These are phyloP conservation scores for Reticulitermes lucifugus DNA, from an alignment of 2,888 invertebrate genomes.

Conservation along the genomic window DNA sequence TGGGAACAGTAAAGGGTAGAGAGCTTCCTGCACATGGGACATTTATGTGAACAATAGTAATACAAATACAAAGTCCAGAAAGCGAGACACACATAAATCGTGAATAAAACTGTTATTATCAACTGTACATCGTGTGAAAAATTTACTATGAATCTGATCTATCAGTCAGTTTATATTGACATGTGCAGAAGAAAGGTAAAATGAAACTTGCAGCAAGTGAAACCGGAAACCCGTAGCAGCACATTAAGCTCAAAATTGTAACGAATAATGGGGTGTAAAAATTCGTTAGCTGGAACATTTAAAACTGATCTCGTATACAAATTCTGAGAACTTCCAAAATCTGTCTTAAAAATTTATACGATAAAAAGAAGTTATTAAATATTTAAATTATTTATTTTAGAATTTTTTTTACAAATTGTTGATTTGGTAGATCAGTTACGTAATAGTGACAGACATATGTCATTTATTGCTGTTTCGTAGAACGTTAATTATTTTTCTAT, in stretches of 20 bases:
- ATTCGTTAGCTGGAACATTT: background rate
- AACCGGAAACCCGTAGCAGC: background rate
- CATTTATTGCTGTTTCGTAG: background rate
- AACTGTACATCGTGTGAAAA: background rate
- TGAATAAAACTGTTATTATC: background rate
- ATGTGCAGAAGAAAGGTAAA: background rate
- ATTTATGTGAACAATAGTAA: no score
- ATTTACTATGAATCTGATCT: background rate
- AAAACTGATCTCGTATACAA: background rate
- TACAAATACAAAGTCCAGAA: no score
- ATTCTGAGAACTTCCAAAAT: background rate
- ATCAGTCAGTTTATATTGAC: background rate
- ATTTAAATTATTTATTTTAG: slow-evolving; percentile 1
- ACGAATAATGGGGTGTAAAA: background rate
- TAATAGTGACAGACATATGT: background rate
- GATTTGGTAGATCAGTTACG: background rate
- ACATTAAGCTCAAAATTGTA: background rate
- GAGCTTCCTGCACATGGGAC: no score
- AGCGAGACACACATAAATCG: no score
- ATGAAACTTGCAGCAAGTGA: background rate
- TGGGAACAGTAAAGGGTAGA: no score
- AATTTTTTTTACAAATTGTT: background rate
- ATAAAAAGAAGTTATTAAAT: background rate
- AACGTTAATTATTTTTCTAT: slow-evolving; percentile 6
- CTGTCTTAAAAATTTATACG: background rate